Evolutionary conservation across 1,140 invertebrate genomes (phyloP).

Genomic region (Hyles vespertilio): DNA sequence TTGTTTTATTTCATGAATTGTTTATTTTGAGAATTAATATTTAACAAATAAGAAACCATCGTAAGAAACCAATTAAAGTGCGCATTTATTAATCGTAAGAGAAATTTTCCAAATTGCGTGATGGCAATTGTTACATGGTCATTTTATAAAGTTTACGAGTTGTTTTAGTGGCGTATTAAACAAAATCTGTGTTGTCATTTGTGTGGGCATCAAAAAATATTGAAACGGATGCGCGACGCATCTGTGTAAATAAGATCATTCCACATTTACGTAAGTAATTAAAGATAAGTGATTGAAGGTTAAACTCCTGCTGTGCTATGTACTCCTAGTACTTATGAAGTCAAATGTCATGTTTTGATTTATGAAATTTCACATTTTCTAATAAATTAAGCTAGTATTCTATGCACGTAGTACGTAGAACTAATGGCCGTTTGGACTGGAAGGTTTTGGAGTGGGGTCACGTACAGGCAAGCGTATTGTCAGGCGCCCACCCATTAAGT

Average conservation of each 20-base stretch:
- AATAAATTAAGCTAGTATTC: neutral
- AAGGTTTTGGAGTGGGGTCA: no score
- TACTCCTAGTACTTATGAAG: neutral
- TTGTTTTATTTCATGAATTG: slow-evolving; percentile 8
- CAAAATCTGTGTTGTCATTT: neutral
- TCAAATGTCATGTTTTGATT: neutral
- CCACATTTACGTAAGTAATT: slow-evolving; percentile 2
- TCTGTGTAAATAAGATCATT: neutral
- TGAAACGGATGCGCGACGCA: slow-evolving; percentile 6
- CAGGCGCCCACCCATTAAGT: neutral
- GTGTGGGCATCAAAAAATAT: slow-evolving; percentile 1
- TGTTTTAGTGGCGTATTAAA: neutral
- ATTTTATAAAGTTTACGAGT: neutral
- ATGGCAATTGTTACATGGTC: neutral
- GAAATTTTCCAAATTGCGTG: neutral
- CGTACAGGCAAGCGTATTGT: no score
- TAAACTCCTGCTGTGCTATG: neutral
- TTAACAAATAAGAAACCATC: neutral
- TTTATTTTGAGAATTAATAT: slow-evolving; percentile 7
- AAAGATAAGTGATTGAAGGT: neutral
- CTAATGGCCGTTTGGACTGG: no score
- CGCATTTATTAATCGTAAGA: slow-evolving; percentile 1
- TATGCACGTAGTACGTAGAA: no score
- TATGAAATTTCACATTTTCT: neutral
- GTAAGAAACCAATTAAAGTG: neutral